These are phyloP conservation scores for Phoebastria nigripes DNA, from an alignment of 2,797 vertebrate species.

Conservation along the genomic window DNA sequence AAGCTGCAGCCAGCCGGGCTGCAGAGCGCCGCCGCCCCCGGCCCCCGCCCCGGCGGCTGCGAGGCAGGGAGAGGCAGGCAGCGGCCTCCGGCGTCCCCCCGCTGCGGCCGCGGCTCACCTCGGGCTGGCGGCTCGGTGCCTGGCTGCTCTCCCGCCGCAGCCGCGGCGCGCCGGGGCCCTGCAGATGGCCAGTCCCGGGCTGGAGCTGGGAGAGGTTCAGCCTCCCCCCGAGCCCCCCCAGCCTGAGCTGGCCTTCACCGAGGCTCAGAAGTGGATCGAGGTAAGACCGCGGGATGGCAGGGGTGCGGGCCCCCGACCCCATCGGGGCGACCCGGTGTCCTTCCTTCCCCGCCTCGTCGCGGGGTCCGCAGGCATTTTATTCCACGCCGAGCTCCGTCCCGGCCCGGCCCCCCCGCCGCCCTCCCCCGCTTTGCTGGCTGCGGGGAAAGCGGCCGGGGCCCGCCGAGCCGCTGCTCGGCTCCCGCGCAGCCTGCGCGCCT, in stretches of 20 bases:
- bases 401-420: background rate
- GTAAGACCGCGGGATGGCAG: conserved; percentile 71
- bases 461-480: background rate
- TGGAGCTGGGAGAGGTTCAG: conserved; percentile 71
- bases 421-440: background rate
- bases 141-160: conserved; percentile 34
- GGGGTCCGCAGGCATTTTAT: background rate
- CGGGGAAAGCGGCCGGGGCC: background rate
- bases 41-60: background rate
- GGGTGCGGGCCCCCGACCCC: background rate
- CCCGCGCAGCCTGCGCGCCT: background rate
- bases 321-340: background rate
- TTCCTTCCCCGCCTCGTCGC: background rate
- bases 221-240: conserved; percentile 73
- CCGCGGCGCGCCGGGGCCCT: conserved; percentile 35
- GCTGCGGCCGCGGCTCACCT: background rate
- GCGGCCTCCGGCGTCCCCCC: background rate
- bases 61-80: background rate
- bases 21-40: background rate
- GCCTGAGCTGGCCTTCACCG: conserved; percentile 84
- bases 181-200: conserved; percentile 86
- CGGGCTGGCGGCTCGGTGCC: background rate
- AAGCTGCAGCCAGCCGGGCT: conserved; percentile 28
- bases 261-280: conserved; percentile 97
- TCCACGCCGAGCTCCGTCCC: background rate